Evolutionary conservation across 2,888 invertebrate species (phyloP).

Genomic region (Tetragonula carbonaria): DNA sequence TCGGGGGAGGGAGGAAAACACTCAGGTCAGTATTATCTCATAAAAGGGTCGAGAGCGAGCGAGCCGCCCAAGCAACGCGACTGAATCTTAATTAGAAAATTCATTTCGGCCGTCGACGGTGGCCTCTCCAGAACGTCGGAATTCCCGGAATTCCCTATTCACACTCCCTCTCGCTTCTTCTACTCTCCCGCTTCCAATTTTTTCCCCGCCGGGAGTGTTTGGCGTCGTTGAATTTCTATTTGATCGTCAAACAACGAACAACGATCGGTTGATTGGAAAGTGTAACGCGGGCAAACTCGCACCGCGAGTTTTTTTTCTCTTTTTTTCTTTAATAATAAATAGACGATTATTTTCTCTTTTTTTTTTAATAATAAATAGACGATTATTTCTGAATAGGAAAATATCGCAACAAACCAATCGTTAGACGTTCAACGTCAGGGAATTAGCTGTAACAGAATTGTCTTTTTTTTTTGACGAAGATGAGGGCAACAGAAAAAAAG

Average conservation of each 20-base stretch:
- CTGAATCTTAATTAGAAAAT: slow-evolving; percentile 77
- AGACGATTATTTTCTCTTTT: background rate
- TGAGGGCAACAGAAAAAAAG: too few relatives aligned
- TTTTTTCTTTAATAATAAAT: too few relatives aligned
- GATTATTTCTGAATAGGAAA: background rate
- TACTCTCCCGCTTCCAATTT: background rate
- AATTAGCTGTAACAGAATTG: too few relatives aligned
- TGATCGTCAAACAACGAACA: background rate
- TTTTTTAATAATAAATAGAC: too few relatives aligned
- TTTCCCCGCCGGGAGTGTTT: background rate
- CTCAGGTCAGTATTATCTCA: slow-evolving; percentile 66
- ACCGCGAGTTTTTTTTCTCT: background rate
- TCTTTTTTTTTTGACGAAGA: too few relatives aligned
- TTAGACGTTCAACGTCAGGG: background rate
- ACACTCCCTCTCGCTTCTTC: background rate
- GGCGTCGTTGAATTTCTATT: background rate
- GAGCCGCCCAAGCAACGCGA: slow-evolving; percentile 62
- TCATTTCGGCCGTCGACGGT: slow-evolving; percentile 65
- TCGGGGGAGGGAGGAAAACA: too few relatives aligned
- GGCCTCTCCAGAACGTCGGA: slow-evolving; percentile 35
- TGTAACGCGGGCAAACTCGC: background rate
- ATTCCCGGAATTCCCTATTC: slow-evolving; percentile 67
- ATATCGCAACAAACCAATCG: background rate
- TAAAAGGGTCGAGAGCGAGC: slow-evolving; percentile 60
- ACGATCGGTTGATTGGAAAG: background rate